A percentile compares a stretch with the other conserved stretches of the same genome.
phyloP scores from a whole-genome alignment of 2,113 vertebrate species.

The Lagopus leucura region DNA sequence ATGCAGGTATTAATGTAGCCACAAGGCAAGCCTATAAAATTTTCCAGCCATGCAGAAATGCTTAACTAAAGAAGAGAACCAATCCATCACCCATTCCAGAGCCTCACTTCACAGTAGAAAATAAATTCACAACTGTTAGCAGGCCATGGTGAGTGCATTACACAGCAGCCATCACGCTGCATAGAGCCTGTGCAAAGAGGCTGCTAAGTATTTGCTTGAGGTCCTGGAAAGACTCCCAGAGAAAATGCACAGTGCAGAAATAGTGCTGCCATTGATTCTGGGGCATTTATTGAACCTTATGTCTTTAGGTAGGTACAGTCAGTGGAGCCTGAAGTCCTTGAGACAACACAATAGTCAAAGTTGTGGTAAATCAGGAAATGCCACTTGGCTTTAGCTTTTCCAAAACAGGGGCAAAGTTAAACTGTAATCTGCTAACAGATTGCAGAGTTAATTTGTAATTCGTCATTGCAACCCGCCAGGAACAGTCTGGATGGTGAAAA shows the following conservation, averaged over 20 bases:
- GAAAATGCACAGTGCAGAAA: not conserved
- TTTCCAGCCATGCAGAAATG: not conserved
- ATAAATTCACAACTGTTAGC: not conserved
- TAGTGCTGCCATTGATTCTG: not conserved
- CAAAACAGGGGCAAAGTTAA: conserved; percentile 3
- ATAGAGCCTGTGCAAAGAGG: not conserved
- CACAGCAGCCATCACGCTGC: not conserved
- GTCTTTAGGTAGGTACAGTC: not conserved
- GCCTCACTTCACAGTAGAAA: not conserved
- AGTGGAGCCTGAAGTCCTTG: not conserved
- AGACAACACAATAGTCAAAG: not conserved
- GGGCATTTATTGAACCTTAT: not conserved
- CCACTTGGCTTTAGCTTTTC: not conserved
- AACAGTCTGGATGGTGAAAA: not conserved
- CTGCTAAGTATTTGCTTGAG: not conserved
- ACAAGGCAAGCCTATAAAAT: not conserved
- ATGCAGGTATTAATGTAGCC: not conserved
- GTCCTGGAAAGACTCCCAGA: not conserved
- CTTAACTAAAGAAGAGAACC: not conserved
- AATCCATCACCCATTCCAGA: not conserved
- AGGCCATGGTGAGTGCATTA: not conserved
- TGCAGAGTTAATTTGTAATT: conserved; percentile 25
- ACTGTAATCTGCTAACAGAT: not conserved
- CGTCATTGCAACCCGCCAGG: not conserved
- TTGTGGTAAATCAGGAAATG: not conserved